These are phyloP conservation scores for Nesoenas mayeri DNA, from an alignment of 2,113 vertebrate species.

Conservation along the genomic window DNA sequence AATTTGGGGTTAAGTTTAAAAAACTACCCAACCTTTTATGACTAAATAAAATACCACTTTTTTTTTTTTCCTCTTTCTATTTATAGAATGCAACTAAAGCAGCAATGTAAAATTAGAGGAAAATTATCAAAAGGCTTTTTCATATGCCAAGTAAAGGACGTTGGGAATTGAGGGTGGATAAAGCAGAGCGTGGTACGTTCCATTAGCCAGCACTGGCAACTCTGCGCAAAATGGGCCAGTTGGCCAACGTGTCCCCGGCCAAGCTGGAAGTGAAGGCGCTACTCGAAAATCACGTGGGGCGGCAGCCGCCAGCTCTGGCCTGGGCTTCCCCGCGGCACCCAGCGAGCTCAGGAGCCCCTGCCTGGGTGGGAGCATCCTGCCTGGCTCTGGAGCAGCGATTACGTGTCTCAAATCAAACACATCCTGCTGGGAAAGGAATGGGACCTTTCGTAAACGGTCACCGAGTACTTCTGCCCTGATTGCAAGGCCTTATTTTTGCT, in stretches of 20 bases:
- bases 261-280: not conserved
- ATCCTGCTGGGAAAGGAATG: not conserved
- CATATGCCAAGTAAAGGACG: not conserved
- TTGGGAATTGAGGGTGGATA: rapidly evolving
- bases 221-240: rapidly evolving
- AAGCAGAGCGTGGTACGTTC: rapidly evolving
- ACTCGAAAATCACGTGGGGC: rapidly evolving
- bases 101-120: not conserved
- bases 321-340: not conserved
- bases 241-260: rapidly evolving
- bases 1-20: not conserved
- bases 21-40: not conserved
- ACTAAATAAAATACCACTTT: not conserved
- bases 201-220: rapidly evolving
- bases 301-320: rapidly evolving
- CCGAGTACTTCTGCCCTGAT: not conserved
- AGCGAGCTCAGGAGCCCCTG: not conserved
- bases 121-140: not conserved
- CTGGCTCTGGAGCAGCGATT: not conserved
- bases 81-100: not conserved
- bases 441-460: not conserved
- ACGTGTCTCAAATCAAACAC: not conserved
- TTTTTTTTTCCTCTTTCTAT: not conserved
- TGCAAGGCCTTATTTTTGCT: not conserved
- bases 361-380: not conserved